A percentile compares a stretch with the other conserved stretches of the same genome.
These are phyloP conservation scores for Villa cingulata DNA, from an alignment of 2,888 invertebrate genomes.

Conservation along the genomic window DNA sequence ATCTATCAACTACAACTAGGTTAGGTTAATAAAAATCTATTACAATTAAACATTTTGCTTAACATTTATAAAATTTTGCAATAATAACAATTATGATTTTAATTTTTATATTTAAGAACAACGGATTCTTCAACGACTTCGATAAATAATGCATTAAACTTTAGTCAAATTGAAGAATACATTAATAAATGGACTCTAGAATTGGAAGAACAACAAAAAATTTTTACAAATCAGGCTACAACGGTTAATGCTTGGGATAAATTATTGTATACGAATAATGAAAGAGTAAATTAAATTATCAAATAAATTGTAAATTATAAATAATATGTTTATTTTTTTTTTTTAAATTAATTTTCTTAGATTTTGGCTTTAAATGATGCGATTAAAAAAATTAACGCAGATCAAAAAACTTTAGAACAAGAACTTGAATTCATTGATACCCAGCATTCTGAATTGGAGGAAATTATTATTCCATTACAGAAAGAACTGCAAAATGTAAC, in stretches of 20 bases:
- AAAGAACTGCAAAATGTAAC: slow-evolving; percentile 55
- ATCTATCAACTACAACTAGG: too few species aligned
- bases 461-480: slow-evolving; percentile 72
- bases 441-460: slow-evolving; percentile 86
- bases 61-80: too few species aligned
- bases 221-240: slow-evolving; percentile 85
- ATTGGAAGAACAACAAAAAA: slow-evolving; percentile 82
- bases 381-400: slow-evolving; percentile 75
- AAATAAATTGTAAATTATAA: not conserved
- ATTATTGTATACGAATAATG: slow-evolving; percentile 76
- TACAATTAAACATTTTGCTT: too few species aligned
- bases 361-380: slow-evolving; percentile 75
- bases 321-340: slow-evolving; percentile 25
- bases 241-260: slow-evolving; percentile 95
- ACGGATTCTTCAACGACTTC: slow-evolving; percentile 32
- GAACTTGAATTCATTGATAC: slow-evolving; percentile 86
- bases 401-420: slow-evolving; percentile 79
- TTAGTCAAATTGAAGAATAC: slow-evolving; percentile 74
- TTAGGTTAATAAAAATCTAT: too few species aligned
- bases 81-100: too few species aligned
- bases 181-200: slow-evolving; percentile 92
- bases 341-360: slow-evolving; percentile 23
- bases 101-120: too few species aligned
- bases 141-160: slow-evolving; percentile 49
- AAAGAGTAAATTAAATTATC: slow-evolving; percentile 48